Conservation (phyloP, 2,113 vertebrate genomes). For the Labeo rohita region DNA sequence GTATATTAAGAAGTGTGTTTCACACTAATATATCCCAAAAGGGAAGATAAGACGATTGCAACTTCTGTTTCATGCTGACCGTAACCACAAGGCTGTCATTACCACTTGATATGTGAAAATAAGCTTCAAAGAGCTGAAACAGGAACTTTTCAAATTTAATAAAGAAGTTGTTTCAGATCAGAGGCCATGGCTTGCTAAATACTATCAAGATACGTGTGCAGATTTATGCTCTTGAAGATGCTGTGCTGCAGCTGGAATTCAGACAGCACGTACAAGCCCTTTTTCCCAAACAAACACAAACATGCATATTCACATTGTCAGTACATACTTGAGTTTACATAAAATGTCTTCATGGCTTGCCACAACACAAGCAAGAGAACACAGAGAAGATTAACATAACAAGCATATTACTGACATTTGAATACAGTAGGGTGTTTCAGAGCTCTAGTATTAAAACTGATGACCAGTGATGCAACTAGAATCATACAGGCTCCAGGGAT, state of each 20-base stretch:
- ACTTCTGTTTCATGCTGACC: not conserved
- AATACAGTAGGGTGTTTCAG: not conserved
- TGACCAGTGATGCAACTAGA: no score
- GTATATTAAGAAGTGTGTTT: not conserved
- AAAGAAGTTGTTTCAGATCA: constrained; percentile 6
- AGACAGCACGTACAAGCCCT: not conserved
- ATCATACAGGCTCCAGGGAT: no score
- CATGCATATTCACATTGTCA: not conserved
- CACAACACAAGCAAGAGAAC: not conserved
- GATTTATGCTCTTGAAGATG: not conserved
- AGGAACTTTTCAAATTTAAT: not conserved
- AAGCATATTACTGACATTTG: not conserved
- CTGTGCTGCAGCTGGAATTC: not conserved
- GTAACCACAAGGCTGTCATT: not conserved
- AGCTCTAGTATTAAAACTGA: not conserved
- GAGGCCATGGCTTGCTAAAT: not conserved
- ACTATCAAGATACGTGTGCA: not conserved
- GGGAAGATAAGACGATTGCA: not conserved
- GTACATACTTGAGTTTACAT: not conserved
- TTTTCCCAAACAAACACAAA: constrained; percentile 22
- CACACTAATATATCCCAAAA: not conserved
- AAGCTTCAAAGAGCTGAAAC: not conserved
- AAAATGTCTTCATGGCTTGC: not conserved
- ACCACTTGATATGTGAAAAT: not conserved
- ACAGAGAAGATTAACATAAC: not conserved